Conservation (phyloP, 2,113 vertebrate genomes). For the Ovibos moschatus region DNA sequence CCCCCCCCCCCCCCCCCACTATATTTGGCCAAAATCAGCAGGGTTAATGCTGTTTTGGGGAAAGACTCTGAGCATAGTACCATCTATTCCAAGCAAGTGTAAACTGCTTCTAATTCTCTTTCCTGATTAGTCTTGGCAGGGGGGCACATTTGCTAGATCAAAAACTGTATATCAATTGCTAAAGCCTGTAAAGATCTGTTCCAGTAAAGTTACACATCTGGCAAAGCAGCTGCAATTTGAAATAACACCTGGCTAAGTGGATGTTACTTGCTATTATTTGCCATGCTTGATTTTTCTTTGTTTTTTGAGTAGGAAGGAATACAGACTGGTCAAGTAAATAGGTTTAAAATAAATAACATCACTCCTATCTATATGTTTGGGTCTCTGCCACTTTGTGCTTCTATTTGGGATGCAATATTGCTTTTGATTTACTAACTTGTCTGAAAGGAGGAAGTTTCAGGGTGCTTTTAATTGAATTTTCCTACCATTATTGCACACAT, state of each 20-base stretch:
- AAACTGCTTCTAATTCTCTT: constrained; percentile 4
- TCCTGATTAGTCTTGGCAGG: not conserved
- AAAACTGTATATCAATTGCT: constrained; percentile 18
- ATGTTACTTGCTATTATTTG: not conserved
- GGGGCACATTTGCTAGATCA: not conserved
- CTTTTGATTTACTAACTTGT: not conserved
- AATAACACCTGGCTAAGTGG: constrained; percentile 1
- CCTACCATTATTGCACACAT: not conserved
- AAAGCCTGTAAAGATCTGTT: not conserved
- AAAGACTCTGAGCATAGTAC: not conserved
- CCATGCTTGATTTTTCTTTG: not conserved
- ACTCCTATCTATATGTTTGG: not conserved
- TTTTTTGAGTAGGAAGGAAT: not conserved
- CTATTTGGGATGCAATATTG: not conserved
- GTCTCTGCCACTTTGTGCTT: not conserved
- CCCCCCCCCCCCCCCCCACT: no score
- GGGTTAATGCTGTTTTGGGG: not conserved
- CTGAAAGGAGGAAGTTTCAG: not conserved
- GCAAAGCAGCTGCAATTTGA: not conserved
- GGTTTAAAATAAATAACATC: not conserved
- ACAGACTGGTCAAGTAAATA: not conserved
- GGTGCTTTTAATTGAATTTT: not conserved
- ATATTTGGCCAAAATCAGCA: not conserved
- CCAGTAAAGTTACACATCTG: constrained; percentile 25
- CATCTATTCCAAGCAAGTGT: not conserved